Conservation (phyloP, 2,797 vertebrate species). For the Danio tinwini region DNA sequence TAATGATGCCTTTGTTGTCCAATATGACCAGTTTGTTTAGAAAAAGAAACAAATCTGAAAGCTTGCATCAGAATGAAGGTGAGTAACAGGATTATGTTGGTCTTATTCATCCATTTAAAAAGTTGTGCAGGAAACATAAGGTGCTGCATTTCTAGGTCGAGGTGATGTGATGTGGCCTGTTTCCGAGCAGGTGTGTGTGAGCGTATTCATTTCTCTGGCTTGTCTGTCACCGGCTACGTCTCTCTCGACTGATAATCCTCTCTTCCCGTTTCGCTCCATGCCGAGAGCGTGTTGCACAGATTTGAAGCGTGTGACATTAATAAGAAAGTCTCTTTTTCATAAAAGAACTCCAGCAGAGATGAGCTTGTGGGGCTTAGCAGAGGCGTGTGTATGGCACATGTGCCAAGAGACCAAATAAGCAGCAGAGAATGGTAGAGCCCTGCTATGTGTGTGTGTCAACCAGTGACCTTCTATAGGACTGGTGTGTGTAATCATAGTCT, state of each 20-base stretch:
- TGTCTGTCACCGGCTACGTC: not conserved
- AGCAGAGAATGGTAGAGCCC: not conserved
- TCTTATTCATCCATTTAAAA: not conserved
- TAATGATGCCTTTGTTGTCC: too few species aligned
- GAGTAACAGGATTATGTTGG: not conserved
- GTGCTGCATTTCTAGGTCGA: not conserved
- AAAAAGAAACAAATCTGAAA: not conserved
- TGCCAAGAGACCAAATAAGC: not conserved
- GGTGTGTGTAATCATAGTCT: not conserved
- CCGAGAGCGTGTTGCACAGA: slow-evolving; percentile 4
- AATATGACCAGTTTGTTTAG: not conserved
- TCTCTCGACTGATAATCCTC: slow-evolving; percentile 29
- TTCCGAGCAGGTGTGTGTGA: slow-evolving; percentile 25
- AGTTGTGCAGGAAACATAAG: not conserved
- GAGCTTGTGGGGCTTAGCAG: slow-evolving; percentile 19
- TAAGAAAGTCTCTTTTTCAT: slow-evolving; percentile 47
- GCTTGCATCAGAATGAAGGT: not conserved
- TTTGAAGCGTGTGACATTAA: slow-evolving; percentile 46
- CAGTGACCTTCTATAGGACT: slow-evolving; percentile 6
- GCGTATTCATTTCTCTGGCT: slow-evolving; percentile 6
- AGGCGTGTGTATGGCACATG: slow-evolving; percentile 20
- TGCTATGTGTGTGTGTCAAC: not conserved
- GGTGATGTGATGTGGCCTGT: not conserved
- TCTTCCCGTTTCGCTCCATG: slow-evolving; percentile 20
- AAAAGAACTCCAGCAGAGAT: slow-evolving; percentile 26